Evolutionary conservation across 1,140 invertebrate genomes (phyloP).

Genomic region (Drosophila kikkawai): DNA sequence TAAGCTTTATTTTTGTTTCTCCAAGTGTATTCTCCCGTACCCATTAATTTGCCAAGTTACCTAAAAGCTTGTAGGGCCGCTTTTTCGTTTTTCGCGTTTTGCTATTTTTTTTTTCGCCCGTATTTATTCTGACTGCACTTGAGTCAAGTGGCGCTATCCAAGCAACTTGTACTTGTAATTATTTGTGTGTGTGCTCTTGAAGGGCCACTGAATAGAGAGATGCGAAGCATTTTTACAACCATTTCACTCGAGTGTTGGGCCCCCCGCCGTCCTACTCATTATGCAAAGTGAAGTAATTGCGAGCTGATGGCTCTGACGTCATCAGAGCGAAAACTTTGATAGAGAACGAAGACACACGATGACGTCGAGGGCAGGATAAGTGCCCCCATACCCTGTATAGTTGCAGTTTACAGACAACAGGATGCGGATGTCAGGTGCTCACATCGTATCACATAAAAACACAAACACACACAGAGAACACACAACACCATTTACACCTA

Average conservation of each 20-base stretch:
- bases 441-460: conserved; percentile 28
- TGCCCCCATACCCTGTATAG: conserved; percentile 40
- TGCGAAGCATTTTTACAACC: conserved; percentile 20
- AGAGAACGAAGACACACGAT: conserved; percentile 42
- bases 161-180: conserved; percentile 55
- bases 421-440: conserved; percentile 67
- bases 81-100: not conserved
- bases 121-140: conserved; percentile 36
- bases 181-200: conserved; percentile 58
- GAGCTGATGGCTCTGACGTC: conserved; percentile 58
- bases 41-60: conserved; percentile 54
- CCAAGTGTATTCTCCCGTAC: not conserved
- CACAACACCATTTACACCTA: not conserved
- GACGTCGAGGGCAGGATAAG: conserved; percentile 58
- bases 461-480: conserved; percentile 25
- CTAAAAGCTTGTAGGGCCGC: conserved; percentile 51
- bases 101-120: conserved; percentile 1
- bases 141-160: conserved; percentile 46
- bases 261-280: conserved; percentile 50
- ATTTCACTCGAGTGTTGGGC: conserved; percentile 42
- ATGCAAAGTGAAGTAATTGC: conserved; percentile 78
- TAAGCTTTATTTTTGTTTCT: not conserved
- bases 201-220: conserved; percentile 27
- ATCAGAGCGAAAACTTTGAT: conserved; percentile 50
- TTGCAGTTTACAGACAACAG: conserved; percentile 63